phyloP scores from a whole-genome alignment of 2,113 vertebrate species.

The Coracopsis vasa region DNA sequence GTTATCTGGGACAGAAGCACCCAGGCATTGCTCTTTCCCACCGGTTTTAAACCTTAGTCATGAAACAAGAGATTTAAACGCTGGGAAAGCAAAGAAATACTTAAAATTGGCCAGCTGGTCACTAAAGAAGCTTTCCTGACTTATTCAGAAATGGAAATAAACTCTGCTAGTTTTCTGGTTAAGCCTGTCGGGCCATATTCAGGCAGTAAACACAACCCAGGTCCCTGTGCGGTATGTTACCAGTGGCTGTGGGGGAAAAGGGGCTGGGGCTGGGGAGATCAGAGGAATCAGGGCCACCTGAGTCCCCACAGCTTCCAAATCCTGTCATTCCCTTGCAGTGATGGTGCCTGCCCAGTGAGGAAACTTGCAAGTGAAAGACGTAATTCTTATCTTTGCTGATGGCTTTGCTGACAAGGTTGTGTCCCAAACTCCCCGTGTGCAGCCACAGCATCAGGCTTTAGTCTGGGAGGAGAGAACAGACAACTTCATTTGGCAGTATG shows the following conservation, averaged over 20 bases:
- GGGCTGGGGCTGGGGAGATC: neutral
- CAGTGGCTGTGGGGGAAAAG: neutral
- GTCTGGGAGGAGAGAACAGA: neutral
- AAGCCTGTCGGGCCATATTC: neutral
- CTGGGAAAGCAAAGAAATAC: neutral
- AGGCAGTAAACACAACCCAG: neutral
- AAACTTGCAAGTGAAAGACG: accelerated
- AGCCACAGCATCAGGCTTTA: accelerated
- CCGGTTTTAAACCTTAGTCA: neutral
- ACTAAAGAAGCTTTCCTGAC: neutral
- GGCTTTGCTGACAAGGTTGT: neutral
- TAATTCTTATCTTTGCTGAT: neutral
- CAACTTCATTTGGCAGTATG: accelerated
- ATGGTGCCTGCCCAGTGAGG: neutral
- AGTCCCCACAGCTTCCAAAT: neutral
- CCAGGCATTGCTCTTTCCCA: neutral
- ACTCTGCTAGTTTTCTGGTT: neutral
- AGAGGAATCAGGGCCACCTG: accelerated
- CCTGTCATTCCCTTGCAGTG: neutral
- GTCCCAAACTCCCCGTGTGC: accelerated
- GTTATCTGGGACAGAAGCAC: neutral
- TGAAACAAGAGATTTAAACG: neutral
- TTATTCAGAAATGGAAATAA: neutral
- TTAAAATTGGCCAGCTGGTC: too few species aligned
- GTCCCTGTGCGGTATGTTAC: accelerated